Evolutionary conservation across 2,113 vertebrate species (phyloP).

Genomic region (Cyanoliseus patagonus): DNA sequence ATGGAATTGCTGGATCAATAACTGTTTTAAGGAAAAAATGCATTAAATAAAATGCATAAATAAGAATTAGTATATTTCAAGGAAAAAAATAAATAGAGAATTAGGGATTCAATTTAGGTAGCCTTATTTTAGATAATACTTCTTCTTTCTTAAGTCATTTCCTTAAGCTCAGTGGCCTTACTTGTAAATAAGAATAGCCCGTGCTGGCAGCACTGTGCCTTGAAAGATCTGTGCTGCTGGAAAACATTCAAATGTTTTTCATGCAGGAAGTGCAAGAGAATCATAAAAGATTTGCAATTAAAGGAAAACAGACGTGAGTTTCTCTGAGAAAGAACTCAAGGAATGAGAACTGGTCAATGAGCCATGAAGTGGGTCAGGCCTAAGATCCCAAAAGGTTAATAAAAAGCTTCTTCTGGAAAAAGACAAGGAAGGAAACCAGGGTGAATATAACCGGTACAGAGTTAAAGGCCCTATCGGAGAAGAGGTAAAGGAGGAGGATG

Average conservation of each 20-base stretch:
- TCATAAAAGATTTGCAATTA: slow-evolving; percentile 37
- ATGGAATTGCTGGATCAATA: neutral
- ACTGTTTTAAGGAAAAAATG: neutral
- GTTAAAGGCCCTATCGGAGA: neutral
- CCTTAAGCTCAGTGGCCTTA: neutral
- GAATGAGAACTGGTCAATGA: slow-evolving; percentile 53
- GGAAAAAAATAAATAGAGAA: neutral
- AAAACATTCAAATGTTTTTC: slow-evolving; percentile 14
- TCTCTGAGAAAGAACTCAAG: slow-evolving; percentile 50
- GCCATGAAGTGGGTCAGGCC: slow-evolving; percentile 14
- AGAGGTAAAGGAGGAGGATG: neutral
- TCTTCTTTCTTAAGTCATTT: neutral
- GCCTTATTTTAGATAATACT: neutral
- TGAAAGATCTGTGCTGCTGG: neutral
- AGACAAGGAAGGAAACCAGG: neutral
- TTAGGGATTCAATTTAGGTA: neutral
- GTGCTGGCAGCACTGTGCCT: neutral
- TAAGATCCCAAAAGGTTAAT: slow-evolving; percentile 41
- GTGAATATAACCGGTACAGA: neutral
- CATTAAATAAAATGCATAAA: neutral
- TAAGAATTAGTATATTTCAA: neutral
- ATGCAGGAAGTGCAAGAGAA: slow-evolving; percentile 23
- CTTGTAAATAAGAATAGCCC: neutral
- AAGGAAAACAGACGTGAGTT: slow-evolving; percentile 8
- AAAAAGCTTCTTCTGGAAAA: neutral